Conservation (phyloP, 2,113 vertebrate species). For the Sarotherodon lohbergeri region DNA sequence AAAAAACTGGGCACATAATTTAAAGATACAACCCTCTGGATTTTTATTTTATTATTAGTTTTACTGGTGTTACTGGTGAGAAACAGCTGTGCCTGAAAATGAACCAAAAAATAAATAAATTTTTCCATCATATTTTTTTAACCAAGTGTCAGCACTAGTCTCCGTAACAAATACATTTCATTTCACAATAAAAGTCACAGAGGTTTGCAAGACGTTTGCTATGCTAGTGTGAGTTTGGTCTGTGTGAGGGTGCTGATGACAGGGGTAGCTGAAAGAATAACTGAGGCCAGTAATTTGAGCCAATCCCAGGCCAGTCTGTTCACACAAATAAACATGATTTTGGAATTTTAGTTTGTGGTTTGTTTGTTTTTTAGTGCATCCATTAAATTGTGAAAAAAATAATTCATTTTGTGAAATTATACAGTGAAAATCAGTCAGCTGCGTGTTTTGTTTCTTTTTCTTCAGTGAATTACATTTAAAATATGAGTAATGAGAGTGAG, state of each 20-base stretch:
- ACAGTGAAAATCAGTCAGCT: neutral
- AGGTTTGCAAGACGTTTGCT: rapidly evolving
- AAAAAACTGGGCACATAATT: neutral
- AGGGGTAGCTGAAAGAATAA: neutral
- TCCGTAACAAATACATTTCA: neutral
- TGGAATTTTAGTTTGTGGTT: neutral
- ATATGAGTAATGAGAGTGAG: neutral
- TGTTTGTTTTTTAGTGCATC: neutral
- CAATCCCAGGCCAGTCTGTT: neutral
- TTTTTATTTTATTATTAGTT: neutral
- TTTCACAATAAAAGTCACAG: neutral
- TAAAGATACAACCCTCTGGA: neutral
- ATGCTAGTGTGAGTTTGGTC: neutral
- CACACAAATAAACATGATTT: neutral
- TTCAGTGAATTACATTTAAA: neutral
- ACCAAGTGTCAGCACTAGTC: neutral
- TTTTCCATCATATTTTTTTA: neutral
- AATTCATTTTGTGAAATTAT: neutral
- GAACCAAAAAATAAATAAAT: rapidly evolving
- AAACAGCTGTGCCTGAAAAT: neutral
- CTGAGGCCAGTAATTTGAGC: neutral
- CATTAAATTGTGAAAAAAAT: neutral
- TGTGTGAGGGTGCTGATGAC: neutral
- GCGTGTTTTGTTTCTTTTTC: neutral
- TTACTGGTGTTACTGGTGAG: neutral